Evolutionary conservation across 2,113 vertebrate genomes (phyloP).

Genomic region (Vicugna pacos): DNA sequence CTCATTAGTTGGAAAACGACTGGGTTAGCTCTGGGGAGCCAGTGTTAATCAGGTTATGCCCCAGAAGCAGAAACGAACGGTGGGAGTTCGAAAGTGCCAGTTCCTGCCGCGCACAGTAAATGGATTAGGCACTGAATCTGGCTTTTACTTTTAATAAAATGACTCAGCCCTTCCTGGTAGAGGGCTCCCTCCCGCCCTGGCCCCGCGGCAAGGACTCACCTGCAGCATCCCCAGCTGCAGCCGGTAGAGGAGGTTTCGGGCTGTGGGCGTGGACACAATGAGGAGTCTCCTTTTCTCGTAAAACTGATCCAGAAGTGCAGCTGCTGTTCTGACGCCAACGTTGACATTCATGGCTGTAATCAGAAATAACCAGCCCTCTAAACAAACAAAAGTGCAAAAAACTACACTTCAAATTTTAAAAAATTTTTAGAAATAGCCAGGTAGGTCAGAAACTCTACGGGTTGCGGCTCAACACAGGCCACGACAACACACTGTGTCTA

Average conservation of each 20-base stretch:
- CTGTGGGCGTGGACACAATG: conserved; percentile 96
- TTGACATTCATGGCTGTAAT: conserved; percentile 97
- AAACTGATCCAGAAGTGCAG: conserved; percentile 97
- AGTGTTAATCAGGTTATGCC: conserved; percentile 56
- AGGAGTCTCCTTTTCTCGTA: conserved; percentile 97
- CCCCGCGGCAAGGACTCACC: conserved; percentile 86
- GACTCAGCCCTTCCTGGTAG: not conserved
- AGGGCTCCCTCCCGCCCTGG: not conserved
- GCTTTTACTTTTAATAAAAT: conserved; percentile 30
- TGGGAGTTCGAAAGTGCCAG: not conserved
- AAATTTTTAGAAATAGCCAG: not conserved
- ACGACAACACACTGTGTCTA: not conserved
- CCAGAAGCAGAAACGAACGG: conserved; percentile 51
- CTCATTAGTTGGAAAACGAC: conserved; percentile 27
- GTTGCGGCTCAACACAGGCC: not conserved
- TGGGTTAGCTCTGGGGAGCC: conserved; percentile 47
- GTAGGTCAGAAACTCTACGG: not conserved
- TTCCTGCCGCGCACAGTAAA: conserved; percentile 10
- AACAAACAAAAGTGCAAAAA: too few relatives aligned
- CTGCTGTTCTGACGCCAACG: conserved; percentile 94
- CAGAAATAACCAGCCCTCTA: conserved; percentile 15
- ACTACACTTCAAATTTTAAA: too few relatives aligned
- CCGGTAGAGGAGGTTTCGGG: conserved; percentile 96
- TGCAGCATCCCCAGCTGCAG: conserved; percentile 96
- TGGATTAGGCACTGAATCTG: conserved; percentile 11